These are phyloP conservation scores for Heliconius ismenius DNA, from an alignment of 2,888 invertebrate genomes.

Conservation along the genomic window DNA sequence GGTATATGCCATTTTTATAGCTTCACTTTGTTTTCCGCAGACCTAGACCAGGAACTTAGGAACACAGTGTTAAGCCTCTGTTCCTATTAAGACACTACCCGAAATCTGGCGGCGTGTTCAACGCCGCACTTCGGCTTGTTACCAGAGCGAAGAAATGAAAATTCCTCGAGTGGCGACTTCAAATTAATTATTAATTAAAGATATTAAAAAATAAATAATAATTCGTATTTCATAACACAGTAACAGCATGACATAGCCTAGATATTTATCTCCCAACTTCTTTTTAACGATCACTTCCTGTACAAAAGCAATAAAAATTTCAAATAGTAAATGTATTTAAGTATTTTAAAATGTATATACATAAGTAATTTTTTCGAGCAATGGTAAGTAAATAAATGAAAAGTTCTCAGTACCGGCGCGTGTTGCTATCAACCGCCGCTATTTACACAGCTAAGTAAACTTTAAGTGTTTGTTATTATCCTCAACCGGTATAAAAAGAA, in stretches of 20 bases:
- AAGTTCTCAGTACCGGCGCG: constrained; percentile 71
- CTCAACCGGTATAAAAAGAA: constrained; percentile 54
- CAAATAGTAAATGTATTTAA: not conserved
- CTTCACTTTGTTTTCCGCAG: too few species aligned
- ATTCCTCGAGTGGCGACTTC: too few species aligned
- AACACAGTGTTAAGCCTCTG: too few species aligned
- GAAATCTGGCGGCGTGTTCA: too few species aligned
- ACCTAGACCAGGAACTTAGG: too few species aligned
- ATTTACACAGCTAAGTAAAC: constrained; percentile 80
- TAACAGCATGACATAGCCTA: not conserved
- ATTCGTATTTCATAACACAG: not conserved
- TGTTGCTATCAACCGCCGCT: constrained; percentile 68
- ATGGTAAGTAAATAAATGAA: constrained; percentile 67
- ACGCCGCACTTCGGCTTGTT: too few species aligned
- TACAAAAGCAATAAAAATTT: constrained; percentile 5
- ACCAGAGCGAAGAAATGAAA: too few species aligned
- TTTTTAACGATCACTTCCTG: constrained; percentile 10
- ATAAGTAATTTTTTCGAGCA: constrained; percentile 65
- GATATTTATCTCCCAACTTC: not conserved
- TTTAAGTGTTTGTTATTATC: constrained; percentile 66
- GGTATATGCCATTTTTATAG: not conserved
- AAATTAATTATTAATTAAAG: not conserved
- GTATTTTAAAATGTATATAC: constrained; percentile 49
- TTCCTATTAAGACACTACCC: too few species aligned
- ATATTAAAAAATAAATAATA: not conserved